These are phyloP conservation scores for Tryphoninae sp. DNA, from an alignment of 2,888 invertebrate genomes.

Conservation along the genomic window DNA sequence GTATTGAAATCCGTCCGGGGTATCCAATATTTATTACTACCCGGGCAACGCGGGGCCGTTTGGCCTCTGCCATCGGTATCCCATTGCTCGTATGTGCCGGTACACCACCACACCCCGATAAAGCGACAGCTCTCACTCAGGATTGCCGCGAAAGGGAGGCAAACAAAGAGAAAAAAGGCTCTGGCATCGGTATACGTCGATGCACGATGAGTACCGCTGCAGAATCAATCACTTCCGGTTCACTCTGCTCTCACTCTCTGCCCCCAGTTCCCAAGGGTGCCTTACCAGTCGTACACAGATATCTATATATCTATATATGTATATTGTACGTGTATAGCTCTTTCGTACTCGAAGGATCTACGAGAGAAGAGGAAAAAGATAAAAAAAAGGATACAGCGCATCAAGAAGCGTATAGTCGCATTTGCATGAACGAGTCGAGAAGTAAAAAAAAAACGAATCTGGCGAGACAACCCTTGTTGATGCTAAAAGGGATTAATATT, in stretches of 20 bases:
- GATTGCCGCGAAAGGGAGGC: slow-evolving; percentile 9
- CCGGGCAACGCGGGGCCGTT: slow-evolving; percentile 49
- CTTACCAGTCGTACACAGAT: slow-evolving; percentile 10
- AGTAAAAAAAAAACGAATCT: not conserved
- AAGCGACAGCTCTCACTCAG: slow-evolving; percentile 46
- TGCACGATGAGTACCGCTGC: slow-evolving; percentile 46
- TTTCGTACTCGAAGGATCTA: not conserved
- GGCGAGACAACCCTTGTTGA: not conserved
- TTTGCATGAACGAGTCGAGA: not conserved
- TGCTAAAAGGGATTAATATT: not conserved
- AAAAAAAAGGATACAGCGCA: too few species aligned
- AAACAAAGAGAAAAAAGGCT: slow-evolving; percentile 11
- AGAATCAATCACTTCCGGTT: slow-evolving; percentile 62
- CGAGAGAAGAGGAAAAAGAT: slow-evolving; percentile 1
- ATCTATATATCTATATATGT: not conserved
- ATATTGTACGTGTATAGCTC: not conserved
- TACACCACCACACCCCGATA: slow-evolving; percentile 39
- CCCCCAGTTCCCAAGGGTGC: slow-evolving; percentile 9
- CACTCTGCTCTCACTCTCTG: slow-evolving; percentile 37
- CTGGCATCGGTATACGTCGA: slow-evolving; percentile 41
- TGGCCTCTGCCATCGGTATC: slow-evolving; percentile 23
- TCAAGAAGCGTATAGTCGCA: slow-evolving; percentile 8
- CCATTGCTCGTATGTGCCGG: slow-evolving; percentile 31
- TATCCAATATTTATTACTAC: slow-evolving; percentile 70
- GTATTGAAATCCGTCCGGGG: slow-evolving; percentile 67